phyloP scores from a whole-genome alignment of 2,113 vertebrate genomes.

The Pelvicachromis taeniatus region DNA sequence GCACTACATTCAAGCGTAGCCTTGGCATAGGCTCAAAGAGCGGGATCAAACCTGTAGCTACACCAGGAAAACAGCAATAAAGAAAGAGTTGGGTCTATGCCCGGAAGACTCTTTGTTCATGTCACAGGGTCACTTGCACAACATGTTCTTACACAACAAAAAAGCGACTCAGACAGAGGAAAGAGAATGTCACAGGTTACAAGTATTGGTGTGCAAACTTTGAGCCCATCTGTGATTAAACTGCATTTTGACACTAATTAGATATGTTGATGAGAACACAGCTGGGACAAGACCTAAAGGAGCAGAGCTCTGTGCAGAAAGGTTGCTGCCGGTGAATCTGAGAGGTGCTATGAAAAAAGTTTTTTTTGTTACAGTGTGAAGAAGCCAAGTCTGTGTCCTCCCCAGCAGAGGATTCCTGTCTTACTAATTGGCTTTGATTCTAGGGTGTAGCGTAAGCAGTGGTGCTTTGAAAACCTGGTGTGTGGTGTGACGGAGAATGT shows the following conservation, averaged over 20 bases:
- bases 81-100: conserved; percentile 26
- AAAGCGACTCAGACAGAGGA: background rate
- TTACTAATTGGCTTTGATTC: conserved; percentile 27
- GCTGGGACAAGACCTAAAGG: conserved; percentile 18
- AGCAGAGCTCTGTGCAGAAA: background rate
- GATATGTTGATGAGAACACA: conserved; percentile 10
- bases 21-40: conserved; percentile 15
- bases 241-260: conserved; percentile 45
- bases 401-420: background rate
- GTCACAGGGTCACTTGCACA: conserved; percentile 28
- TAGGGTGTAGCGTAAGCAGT: background rate
- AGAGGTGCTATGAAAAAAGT: background rate
- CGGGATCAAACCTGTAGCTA: conserved; percentile 12
- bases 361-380: background rate
- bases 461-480: background rate
- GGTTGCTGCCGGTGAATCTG: background rate
- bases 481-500: background rate
- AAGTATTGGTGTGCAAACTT: background rate
- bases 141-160: background rate
- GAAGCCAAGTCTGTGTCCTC: background rate
- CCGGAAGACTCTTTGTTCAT: conserved; percentile 25
- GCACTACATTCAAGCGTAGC: background rate
- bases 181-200: background rate
- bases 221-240: conserved; percentile 37
- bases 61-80: background rate